These are phyloP conservation scores for Muscicapa striata DNA, from an alignment of 2,797 vertebrate species.

Conservation along the genomic window DNA sequence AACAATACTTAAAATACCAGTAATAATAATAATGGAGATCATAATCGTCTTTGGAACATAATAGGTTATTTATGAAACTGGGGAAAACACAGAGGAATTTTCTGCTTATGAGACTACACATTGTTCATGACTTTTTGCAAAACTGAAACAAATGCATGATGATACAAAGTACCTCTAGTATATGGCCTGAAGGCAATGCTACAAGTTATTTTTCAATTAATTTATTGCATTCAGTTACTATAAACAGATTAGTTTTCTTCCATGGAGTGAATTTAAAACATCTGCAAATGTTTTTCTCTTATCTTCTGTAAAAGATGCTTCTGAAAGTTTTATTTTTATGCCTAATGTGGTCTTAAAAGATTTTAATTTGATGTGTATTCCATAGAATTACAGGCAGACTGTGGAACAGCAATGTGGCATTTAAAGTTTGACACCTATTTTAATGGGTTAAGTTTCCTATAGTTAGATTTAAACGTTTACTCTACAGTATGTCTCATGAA, in stretches of 20 bases:
- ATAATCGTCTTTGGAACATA: not conserved
- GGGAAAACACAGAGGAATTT: not conserved
- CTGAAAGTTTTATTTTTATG: not conserved
- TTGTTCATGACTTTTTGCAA: not conserved
- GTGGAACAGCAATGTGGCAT: not conserved
- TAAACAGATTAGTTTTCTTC: not conserved
- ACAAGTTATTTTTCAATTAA: not conserved
- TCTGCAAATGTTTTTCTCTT: not conserved
- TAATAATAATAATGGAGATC: not conserved
- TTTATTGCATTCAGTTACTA: not conserved
- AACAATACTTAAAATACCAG: not conserved
- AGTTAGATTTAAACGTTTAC: conserved; percentile 30
- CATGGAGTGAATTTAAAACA: not conserved
- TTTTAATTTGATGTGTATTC: not conserved
- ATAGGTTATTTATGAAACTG: not conserved
- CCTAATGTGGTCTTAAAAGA: not conserved
- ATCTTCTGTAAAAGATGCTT: not conserved
- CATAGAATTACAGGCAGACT: not conserved
- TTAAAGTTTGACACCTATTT: not conserved
- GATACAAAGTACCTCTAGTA: not conserved
- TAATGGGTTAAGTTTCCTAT: not conserved
- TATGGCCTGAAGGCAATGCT: not conserved
- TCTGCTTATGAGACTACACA: not conserved
- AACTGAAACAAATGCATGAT: not conserved
- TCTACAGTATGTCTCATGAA: not conserved